These are phyloP conservation scores for Procambarus clarkii DNA, from an alignment of 1,140 invertebrate species.

Conservation along the genomic window DNA sequence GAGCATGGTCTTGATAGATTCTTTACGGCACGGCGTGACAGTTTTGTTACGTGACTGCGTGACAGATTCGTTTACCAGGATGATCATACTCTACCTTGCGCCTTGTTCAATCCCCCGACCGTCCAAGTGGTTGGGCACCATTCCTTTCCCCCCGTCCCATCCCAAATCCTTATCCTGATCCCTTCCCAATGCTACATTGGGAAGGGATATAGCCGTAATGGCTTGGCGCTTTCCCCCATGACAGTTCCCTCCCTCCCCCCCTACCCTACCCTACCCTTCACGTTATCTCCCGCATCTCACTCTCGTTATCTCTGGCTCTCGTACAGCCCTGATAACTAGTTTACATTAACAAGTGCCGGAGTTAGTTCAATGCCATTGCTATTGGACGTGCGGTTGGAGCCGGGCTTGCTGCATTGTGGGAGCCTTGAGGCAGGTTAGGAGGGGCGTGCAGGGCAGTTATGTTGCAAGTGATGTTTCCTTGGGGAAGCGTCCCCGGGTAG, in stretches of 20 bases:
- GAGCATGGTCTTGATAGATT: no score
- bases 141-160: no score
- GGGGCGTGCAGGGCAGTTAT: neutral
- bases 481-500: neutral
- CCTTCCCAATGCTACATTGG: no score
- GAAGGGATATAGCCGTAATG: no score
- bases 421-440: neutral
- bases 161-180: no score
- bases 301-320: neutral
- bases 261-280: neutral
- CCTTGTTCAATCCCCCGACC: no score
- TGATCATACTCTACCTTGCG: no score
- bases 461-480: neutral
- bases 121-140: no score
- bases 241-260: neutral
- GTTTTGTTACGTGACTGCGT: no score
- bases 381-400: neutral
- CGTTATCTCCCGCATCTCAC: constrained; percentile 7
- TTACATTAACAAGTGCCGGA: neutral
- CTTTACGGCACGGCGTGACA: no score
- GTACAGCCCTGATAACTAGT: neutral
- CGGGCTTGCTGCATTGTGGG: neutral
- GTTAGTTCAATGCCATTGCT: neutral
- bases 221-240: no score
- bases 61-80: no score